Evolutionary conservation across 2,797 vertebrate species (phyloP), one percentile per base, ranked within the genome.

Genomic region (Crocidura indochinensis): DNA sequence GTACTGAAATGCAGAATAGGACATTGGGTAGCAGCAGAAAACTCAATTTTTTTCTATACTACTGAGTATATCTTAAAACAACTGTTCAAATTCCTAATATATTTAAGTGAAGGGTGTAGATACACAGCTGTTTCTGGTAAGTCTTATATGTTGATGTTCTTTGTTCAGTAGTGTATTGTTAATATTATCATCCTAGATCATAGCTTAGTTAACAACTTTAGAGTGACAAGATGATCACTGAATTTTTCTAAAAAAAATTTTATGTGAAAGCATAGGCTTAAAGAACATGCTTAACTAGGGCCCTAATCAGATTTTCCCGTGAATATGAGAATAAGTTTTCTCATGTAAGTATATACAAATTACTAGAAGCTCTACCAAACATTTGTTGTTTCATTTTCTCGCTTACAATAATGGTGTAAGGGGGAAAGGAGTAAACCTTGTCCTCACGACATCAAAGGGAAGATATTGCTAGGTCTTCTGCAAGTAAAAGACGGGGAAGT

Each of bases 1-100:
- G 5, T 38, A 27, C 29, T 2, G 47, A 71, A 72, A 47, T 68
- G 17, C 65, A 22, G 22, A 81, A 73, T 46, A 38, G 60, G 24
- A 8, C 8, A 0, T 31, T 24, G 22, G 15, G 9, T 24, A 8
- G 22, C 15, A n/a, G 10, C 26, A 68, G 10, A 71, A 17, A 29
- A 67, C 9, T 31, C 60, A 10, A 1, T 2, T 38, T 82, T 67
- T 51, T 47, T 27, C 31, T 62, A 74, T 71, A 26, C 15, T 6
- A 71, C 24, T 11, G 20, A 31, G 27, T 92, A 8, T 65, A 76
- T 81, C 74, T 88, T 51, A 84, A 53, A 81, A 31, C 60, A 51
- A 67, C 47, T 7, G 2, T 38, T 80, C 38, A 15, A 49, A 78
- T 67, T 79, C 49, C 22, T 62, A 67, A 10, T 60, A 17, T 17